Percentiles rank a stretch among this genome's conserved stretches.
Evolutionary conservation across 2,113 vertebrate genomes (phyloP).

Genomic region (Pachycephala philippinensis): DNA sequence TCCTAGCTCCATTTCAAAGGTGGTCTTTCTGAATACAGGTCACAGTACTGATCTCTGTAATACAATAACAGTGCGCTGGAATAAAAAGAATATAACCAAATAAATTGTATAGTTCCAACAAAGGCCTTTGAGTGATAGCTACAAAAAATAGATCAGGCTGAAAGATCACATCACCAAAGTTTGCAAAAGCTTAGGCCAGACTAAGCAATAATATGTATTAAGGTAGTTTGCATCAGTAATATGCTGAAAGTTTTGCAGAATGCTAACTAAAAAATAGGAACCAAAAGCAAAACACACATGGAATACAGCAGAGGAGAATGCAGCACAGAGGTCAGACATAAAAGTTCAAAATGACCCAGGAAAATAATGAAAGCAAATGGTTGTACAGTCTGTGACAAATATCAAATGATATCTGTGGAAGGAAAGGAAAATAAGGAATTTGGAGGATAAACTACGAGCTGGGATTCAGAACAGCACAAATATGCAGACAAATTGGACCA

Average conservation of each 20-base stretch:
- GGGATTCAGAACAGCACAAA: background rate
- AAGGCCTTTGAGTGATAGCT: background rate
- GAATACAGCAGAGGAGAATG: background rate
- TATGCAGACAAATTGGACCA: slow-evolving; percentile 22
- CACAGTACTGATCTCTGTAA: background rate
- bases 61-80: background rate
- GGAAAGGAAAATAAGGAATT: background rate
- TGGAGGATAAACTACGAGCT: background rate
- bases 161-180: background rate
- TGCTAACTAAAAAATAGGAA: background rate
- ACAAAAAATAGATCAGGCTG: background rate
- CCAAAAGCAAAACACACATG: background rate
- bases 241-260: background rate
- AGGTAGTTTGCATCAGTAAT: background rate
- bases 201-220: background rate
- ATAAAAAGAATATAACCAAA: background rate
- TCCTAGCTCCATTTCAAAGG: background rate
- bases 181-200: background rate
- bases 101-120: background rate
- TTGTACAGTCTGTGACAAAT: background rate
- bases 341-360: background rate
- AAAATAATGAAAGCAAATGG: background rate
- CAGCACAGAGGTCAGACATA: background rate
- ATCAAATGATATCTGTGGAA: background rate
- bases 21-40: background rate